Conservation (phyloP, 2,888 invertebrate genomes). For the Calameuta pallipes region DNA sequence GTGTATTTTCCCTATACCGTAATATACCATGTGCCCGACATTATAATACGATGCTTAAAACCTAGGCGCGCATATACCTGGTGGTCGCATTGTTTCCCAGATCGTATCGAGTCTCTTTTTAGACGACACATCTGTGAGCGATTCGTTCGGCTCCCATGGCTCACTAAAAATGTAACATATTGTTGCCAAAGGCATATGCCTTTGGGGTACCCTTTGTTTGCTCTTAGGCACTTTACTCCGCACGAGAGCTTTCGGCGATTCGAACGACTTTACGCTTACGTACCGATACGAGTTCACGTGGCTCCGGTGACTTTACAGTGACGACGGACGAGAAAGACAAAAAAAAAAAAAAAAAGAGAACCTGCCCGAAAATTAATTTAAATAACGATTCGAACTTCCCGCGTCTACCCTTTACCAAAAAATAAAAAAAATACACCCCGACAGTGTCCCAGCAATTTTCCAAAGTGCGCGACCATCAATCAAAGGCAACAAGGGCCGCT, state of each 20-base stretch:
- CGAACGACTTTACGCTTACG: slow-evolving; percentile 2
- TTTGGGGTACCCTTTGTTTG: slow-evolving; percentile 10
- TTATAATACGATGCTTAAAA: slow-evolving; percentile 35
- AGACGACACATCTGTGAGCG: slow-evolving; percentile 54
- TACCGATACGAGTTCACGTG: not conserved
- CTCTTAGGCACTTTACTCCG: not conserved
- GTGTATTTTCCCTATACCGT: not conserved
- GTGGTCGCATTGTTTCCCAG: slow-evolving; percentile 53
- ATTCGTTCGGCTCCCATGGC: slow-evolving; percentile 43
- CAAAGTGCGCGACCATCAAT: not conserved
- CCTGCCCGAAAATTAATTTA: too few relatives aligned
- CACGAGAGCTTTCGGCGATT: not conserved
- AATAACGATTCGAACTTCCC: too few relatives aligned
- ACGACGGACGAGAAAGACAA: not conserved
- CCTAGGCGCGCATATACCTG: slow-evolving; percentile 39
- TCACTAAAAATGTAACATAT: slow-evolving; percentile 46
- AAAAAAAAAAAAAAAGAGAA: not conserved
- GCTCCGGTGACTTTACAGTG: slow-evolving; percentile 21
- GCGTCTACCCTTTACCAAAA: too few relatives aligned
- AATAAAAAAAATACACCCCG: too few relatives aligned
- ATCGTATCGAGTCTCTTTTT: slow-evolving; percentile 51
- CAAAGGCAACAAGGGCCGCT: not conserved
- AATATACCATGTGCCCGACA: slow-evolving; percentile 32
- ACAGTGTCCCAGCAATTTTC: not conserved
- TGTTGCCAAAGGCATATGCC: slow-evolving; percentile 46